Base-by-base conservation (phyloP, 1,140 invertebrate species). In the Chrysopa pallens region DNA sequence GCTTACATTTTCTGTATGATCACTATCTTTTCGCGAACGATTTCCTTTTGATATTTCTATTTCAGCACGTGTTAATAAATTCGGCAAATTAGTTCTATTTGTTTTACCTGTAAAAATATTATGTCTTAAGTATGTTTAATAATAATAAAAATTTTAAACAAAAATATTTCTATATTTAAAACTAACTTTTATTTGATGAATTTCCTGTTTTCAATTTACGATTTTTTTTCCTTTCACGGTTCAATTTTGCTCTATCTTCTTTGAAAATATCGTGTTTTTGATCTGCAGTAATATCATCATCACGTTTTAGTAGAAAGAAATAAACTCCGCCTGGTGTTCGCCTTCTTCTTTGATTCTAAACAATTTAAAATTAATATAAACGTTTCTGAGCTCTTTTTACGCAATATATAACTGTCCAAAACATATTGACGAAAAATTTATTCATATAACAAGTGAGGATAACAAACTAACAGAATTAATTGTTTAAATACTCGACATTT, bases 321-420 rank as follows among this genome's bases (percentile, higher is more conserved):
- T 79, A 90, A 45, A 89, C 73, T 36, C 86, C 86, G 6, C 86
- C 86, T 0, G 84, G 74, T 14, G 84, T 89, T 53, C 86, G 69
- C 46, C 84, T 69, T 42, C 85, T 70, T 29, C 70, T 77, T 42
- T 80, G 80, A 69, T 86, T 85, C 80, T 84, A 50, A 29, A 60
- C 2, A 14, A 35, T 29, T 36, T 38, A 40, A 12, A 31, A 8
- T 17, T 11, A 38, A 37, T 5, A 33, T 6, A 27, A 39, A 43
- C 27, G 37, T 40, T 29, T 42, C n/a, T n/a, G n/a, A n/a, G n/a
- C n/a, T n/a, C n/a, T n/a, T n/a, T n/a, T n/a, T n/a, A n/a, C n/a
- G n/a, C n/a, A n/a, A n/a, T n/a, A n/a, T n/a, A n/a, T n/a, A n/a
- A n/a, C n/a, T n/a, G n/a, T n/a, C n/a, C n/a, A n/a, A n/a, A n/a